A percentile compares a stretch with the other conserved stretches of the same genome.
These are phyloP conservation scores for Delia radicum DNA, from an alignment of 1,140 invertebrate species.

Conservation along the genomic window DNA sequence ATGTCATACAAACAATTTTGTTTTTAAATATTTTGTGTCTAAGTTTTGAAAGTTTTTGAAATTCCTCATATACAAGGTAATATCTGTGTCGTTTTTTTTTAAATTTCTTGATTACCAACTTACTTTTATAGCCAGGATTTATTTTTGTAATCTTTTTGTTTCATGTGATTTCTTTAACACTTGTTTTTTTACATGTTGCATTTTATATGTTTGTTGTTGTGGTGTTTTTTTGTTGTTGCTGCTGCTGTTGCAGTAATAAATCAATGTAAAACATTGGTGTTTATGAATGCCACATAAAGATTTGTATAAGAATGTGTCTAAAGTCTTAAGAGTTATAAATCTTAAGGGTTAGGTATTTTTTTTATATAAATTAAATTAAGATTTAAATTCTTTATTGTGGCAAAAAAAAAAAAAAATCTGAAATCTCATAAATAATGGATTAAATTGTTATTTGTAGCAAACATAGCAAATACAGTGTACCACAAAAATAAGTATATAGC, in stretches of 20 bases:
- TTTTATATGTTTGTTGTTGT: neutral
- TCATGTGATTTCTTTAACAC: neutral
- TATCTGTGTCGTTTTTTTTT: too few relatives aligned
- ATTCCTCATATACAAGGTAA: too few relatives aligned
- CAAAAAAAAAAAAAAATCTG: neutral
- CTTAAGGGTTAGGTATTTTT: neutral
- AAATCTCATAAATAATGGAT: constrained; percentile 14
- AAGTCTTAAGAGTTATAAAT: constrained; percentile 5
- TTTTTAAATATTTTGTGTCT: too few relatives aligned
- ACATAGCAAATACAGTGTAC: too few relatives aligned
- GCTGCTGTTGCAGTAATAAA: neutral
- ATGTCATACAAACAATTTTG: neutral
- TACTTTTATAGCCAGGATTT: neutral
- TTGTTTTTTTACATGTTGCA: neutral
- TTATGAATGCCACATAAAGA: constrained; percentile 5
- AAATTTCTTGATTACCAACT: neutral
- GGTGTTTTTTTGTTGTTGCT: neutral
- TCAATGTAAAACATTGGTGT: constrained; percentile 19
- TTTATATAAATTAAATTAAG: neutral
- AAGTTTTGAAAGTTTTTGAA: too few relatives aligned
- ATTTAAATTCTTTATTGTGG: neutral
- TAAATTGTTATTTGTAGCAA: neutral
- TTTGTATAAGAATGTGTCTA: neutral
- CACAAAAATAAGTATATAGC: too few relatives aligned
- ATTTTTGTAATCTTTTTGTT: neutral